Conservation (phyloP, 2,113 vertebrate species). For the Cathartes aura region DNA sequence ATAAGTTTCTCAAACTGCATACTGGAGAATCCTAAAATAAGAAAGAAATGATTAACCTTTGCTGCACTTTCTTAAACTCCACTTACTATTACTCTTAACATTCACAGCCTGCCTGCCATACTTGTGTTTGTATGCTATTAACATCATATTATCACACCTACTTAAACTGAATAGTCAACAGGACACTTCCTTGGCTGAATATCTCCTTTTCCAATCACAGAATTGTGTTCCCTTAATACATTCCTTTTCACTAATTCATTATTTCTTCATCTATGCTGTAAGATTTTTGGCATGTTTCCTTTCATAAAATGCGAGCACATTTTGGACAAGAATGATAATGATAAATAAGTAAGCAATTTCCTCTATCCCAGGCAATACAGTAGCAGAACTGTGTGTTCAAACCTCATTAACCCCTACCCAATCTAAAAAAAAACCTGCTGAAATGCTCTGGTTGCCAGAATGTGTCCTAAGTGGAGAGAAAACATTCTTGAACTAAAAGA, state of each 20-base stretch:
- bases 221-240: neutral
- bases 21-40: neutral
- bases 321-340: neutral
- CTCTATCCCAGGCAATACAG: neutral
- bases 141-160: neutral
- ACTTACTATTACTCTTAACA: neutral
- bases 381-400: neutral
- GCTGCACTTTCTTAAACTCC: neutral
- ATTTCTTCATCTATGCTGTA: neutral
- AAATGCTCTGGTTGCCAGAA: neutral
- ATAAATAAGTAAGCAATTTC: conserved; percentile 10
- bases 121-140: neutral
- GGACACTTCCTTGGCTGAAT: neutral
- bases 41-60: neutral
- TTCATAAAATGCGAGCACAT: neutral
- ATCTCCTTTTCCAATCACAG: neutral
- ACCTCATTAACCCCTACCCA: neutral
- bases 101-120: neutral
- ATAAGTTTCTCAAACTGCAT: neutral
- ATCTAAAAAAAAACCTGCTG: neutral
- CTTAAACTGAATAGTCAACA: neutral
- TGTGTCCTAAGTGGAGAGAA: neutral
- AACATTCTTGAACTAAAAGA: neutral
- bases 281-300: neutral
- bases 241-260: neutral